Percentiles rank a stretch among this genome's conserved stretches.
Evolutionary conservation across 2,113 vertebrate species (phyloP).

Genomic region (Vulpes vulpes): DNA sequence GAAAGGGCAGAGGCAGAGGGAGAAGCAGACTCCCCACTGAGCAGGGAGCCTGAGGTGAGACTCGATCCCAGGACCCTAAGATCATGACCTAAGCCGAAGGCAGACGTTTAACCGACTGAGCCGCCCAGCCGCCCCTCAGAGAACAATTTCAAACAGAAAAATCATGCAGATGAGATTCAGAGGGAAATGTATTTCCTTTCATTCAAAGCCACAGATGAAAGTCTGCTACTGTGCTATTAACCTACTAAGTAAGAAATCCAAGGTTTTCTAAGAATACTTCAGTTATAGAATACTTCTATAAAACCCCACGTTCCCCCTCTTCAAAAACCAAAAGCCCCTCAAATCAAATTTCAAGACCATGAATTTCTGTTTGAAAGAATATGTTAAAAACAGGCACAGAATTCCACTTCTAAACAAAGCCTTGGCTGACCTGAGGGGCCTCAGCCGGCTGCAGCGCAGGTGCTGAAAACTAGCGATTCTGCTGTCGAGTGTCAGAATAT

Average conservation of each 20-base stretch:
- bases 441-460: neutral
- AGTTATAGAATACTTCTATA: neutral
- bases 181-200: neutral
- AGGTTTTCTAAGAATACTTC: neutral
- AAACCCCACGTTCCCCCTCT: neutral
- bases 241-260: slow-evolving; percentile 38
- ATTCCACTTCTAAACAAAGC: slow-evolving; percentile 28
- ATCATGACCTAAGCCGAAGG: neutral
- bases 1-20: neutral
- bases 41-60: neutral
- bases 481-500: neutral
- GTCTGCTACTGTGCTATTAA: neutral
- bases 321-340: slow-evolving; percentile 24
- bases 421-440: neutral
- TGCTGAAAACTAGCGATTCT: neutral
- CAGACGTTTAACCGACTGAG: neutral
- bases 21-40: neutral
- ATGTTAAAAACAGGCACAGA: slow-evolving; percentile 24
- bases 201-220: slow-evolving; percentile 4
- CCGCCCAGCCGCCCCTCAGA: neutral
- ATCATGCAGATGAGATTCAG: neutral
- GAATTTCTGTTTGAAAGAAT: neutral
- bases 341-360: slow-evolving; percentile 18
- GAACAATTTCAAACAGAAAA: slow-evolving; percentile 1
- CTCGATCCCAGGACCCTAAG: neutral